A percentile compares a stretch with the other conserved stretches of the same genome.
phyloP scores from a whole-genome alignment of 2,797 vertebrate species.

The Clarias platycephalus region DNA sequence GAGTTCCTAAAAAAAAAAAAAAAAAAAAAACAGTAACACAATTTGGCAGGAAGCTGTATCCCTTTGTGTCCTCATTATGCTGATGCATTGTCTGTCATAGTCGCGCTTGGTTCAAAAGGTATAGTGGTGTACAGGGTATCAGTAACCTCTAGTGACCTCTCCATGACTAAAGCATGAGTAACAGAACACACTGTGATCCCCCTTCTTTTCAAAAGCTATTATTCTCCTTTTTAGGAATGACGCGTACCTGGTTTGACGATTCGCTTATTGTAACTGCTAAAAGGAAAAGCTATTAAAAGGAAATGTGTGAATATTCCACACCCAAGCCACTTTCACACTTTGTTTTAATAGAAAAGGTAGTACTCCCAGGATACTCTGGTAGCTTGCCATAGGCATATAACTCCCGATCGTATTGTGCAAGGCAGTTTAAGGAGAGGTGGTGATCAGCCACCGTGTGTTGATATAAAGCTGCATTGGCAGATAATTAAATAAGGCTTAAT shows the following conservation, averaged over 20 bases:
- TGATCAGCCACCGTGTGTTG: background rate
- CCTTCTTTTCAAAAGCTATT: background rate
- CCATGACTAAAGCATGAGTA: background rate
- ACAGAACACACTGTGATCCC: background rate
- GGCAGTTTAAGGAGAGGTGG: background rate
- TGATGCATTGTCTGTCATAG: background rate
- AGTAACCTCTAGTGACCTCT: background rate
- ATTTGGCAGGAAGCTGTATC: background rate
- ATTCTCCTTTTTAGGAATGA: background rate
- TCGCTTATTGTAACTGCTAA: background rate
- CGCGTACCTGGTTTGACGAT: background rate
- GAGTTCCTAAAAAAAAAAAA: background rate
- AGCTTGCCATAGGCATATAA: background rate
- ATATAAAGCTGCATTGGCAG: background rate
- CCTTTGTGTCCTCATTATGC: background rate
- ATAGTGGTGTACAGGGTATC: background rate
- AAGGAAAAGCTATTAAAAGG: slow-evolving; percentile 2
- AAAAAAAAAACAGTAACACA: background rate
- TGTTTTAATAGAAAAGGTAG: background rate
- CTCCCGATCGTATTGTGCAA: background rate
- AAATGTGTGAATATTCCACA: background rate
- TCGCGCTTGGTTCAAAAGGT: background rate
- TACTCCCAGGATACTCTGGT: too few relatives aligned
- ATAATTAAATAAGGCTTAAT: slow-evolving; percentile 19
- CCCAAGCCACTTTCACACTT: background rate